Evolutionary conservation across 1,140 invertebrate species (phyloP), one percentile per base, ranked within the genome.

Genomic region (Mercenaria mercenaria): DNA sequence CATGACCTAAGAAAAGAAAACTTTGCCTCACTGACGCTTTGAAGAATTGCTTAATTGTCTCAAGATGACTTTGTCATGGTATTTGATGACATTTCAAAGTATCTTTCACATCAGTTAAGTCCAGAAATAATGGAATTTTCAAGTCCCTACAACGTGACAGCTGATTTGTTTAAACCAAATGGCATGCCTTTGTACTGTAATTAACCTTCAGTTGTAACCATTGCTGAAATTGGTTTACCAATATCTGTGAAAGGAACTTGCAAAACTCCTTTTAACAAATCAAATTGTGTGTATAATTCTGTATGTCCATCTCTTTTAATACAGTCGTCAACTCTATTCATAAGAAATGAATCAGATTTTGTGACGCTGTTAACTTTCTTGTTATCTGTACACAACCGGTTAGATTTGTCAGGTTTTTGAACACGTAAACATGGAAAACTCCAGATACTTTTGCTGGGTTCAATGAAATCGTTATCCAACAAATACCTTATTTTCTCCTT

Each of bases 401-500:
- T 29, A 29, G 10, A 43, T n/a, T 83, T 79, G 74, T 87, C 79
- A 20, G 81, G 43, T 72, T 90, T 90, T n/a, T 69, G 88, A 2
- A 92, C 89, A 13, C 89, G 34, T 4, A 89, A 47, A 83, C 80
- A 91, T 47, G 86, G 87, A 18, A 69, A 89, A 56, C 50, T 77
- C 69, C 69, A 91, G 3, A 80, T 69, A 69, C 67, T 83, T 18
- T 79, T 23, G 29, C 29, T 67, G 26, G 81, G 90, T 89, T 91
- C 64, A 50, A 85, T 77, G 15, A 91, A 81, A 29, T 80, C 69
- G 56, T 89, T 64, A 29, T 83, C 59, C 18, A 91, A 64, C 80
- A 91, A 84, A n/a, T 81, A 96, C 32, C 92, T 85, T 6, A 96
- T 61, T 85, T 95, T 91, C 20, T 76, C 81, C 59, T 94, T 88